Percentiles rank a stretch among this genome's conserved stretches.
phyloP scores from a whole-genome alignment of 2,797 vertebrate genomes.

The Vipera latastei region DNA sequence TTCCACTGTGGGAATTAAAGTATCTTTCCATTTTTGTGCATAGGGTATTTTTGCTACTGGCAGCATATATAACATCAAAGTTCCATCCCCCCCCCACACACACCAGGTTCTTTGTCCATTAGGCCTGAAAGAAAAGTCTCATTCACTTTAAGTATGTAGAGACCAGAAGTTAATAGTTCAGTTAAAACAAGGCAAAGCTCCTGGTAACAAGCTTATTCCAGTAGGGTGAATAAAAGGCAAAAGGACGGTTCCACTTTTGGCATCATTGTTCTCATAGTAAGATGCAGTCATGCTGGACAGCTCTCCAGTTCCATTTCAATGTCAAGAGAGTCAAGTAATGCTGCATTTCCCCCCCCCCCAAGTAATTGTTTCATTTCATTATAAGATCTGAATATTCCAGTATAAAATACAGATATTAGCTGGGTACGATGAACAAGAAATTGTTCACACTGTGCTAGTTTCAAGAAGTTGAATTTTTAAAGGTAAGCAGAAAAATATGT shows the following conservation, averaged over 20 bases:
- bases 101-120: neutral
- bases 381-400: neutral
- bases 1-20: neutral
- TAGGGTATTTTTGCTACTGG: neutral
- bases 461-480: neutral
- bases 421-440: neutral
- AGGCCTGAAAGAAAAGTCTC: neutral
- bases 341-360: accelerated
- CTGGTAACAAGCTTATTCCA: neutral
- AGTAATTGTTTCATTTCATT: neutral
- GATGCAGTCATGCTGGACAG: neutral
- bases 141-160: neutral
- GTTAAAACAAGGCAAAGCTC: neutral
- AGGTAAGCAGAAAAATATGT: neutral
- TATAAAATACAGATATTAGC: neutral
- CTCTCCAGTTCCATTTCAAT: neutral
- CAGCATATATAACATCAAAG: neutral
- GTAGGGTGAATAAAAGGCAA: neutral
- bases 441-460: neutral
- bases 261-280: neutral
- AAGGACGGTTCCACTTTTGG: neutral
- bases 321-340: neutral
- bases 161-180: neutral
- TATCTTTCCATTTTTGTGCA: neutral
- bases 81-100: neutral